These are phyloP conservation scores for Thunnus thynnus DNA, from an alignment of 2,113 vertebrate genomes.

Conservation along the genomic window DNA sequence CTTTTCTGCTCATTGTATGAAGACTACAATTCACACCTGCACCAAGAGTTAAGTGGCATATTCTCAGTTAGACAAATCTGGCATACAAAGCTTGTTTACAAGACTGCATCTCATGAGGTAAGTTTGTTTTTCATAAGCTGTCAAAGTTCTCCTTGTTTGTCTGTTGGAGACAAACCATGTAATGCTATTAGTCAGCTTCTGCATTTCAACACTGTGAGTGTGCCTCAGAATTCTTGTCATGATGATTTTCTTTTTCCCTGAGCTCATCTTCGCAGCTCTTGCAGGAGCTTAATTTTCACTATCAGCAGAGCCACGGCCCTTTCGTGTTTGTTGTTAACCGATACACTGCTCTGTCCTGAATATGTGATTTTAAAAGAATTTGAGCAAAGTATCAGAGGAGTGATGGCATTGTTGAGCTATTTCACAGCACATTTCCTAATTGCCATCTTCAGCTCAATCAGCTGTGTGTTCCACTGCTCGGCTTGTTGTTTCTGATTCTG, in stretches of 20 bases:
- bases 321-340: slow-evolving; percentile 38
- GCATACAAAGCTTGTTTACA: slow-evolving; percentile 60
- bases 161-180: slow-evolving; percentile 60
- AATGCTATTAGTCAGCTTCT: slow-evolving; percentile 66
- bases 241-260: slow-evolving; percentile 57
- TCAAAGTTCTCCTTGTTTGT: slow-evolving; percentile 54
- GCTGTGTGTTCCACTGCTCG: slow-evolving; percentile 46
- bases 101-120: slow-evolving; percentile 41
- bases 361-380: slow-evolving; percentile 57
- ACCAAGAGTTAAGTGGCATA: slow-evolving; percentile 12
- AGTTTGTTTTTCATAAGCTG: slow-evolving; percentile 50
- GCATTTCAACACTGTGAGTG: slow-evolving; percentile 49
- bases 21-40: slow-evolving; percentile 34
- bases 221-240: slow-evolving; percentile 55
- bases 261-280: slow-evolving; percentile 64
- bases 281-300: slow-evolving; percentile 68
- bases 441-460: slow-evolving; percentile 68
- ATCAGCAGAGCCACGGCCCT: slow-evolving; percentile 52
- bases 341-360: slow-evolving; percentile 40
- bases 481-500: slow-evolving; percentile 45
- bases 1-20: slow-evolving; percentile 8
- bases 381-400: slow-evolving; percentile 51
- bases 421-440: slow-evolving; percentile 77
- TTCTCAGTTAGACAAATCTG: slow-evolving; percentile 24
- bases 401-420: slow-evolving; percentile 54